Evolutionary conservation across 2,888 invertebrate genomes (phyloP).

Genomic region (Pristionchus exspectatus): DNA sequence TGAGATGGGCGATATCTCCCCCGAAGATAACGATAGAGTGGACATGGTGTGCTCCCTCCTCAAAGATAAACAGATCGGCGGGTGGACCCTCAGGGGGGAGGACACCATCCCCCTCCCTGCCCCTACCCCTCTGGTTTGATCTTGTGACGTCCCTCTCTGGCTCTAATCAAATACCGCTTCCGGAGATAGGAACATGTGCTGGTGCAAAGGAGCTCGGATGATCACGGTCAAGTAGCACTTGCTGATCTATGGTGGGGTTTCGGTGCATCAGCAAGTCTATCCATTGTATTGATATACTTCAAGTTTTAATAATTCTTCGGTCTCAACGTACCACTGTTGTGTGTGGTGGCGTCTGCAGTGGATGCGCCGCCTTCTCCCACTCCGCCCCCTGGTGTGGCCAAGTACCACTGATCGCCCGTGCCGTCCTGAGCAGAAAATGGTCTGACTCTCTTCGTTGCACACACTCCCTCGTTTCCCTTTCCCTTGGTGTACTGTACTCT

Average conservation of each 20-base stretch:
- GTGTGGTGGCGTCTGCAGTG: constrained; percentile 25
- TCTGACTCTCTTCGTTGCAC: too few relatives aligned
- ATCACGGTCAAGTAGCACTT: neutral
- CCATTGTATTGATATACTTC: too few relatives aligned
- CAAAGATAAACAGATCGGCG: constrained; percentile 38
- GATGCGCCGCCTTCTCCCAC: constrained; percentile 20
- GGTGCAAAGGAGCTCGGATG: neutral
- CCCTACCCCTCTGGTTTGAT: constrained; percentile 7
- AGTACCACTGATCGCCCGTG: constrained; percentile 23
- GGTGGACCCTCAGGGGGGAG: neutral
- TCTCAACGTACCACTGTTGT: neutral
- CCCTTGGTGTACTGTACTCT: neutral
- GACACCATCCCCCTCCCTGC: neutral
- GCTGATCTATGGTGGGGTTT: too few relatives aligned
- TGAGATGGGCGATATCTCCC: neutral
- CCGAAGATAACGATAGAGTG: constrained; percentile 11
- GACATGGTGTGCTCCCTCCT: constrained; percentile 27
- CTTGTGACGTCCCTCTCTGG: neutral
- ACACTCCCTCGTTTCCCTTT: too few relatives aligned
- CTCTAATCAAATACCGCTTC: constrained; percentile 24
- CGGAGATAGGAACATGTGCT: constrained; percentile 5
- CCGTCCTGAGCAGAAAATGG: neutral
- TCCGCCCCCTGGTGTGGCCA: neutral
- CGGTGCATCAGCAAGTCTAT: too few relatives aligned
- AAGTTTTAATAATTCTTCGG: too few relatives aligned